A percentile compares a stretch with the other conserved stretches of the same genome.
Evolutionary conservation across 2,888 invertebrate species (phyloP).

Genomic region (Himalopsyche anomala): DNA sequence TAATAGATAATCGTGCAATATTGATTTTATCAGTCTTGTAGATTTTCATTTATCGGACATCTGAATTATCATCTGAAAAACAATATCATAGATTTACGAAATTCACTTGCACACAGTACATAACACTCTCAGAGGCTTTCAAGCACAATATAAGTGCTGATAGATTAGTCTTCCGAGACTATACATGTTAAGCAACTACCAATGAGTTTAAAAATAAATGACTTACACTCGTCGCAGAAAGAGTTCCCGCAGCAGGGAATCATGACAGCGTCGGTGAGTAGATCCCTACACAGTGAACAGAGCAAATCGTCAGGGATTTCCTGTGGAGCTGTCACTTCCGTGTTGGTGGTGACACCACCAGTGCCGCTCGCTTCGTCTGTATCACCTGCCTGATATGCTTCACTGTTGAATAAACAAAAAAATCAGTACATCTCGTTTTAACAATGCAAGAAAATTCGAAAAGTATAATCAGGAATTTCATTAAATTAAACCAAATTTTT

Average conservation of each 20-base stretch:
- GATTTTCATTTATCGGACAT: too few species aligned
- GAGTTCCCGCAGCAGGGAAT: slow-evolving; percentile 99
- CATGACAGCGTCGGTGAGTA: slow-evolving; percentile 96
- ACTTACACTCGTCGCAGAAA: slow-evolving; percentile 98
- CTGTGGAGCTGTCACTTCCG: slow-evolving; percentile 76
- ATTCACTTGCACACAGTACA: too few species aligned
- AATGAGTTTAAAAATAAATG: slow-evolving; percentile 69
- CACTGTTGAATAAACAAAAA: slow-evolving; percentile 73
- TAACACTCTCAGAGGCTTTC: too few species aligned
- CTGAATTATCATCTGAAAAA: too few species aligned
- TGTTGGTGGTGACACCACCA: slow-evolving; percentile 70
- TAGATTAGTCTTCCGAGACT: too few species aligned
- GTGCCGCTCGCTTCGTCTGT: slow-evolving; percentile 80
- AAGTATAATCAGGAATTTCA: too few species aligned
- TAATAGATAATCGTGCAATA: too few species aligned
- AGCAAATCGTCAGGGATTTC: slow-evolving; percentile 93
- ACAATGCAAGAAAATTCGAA: background rate
- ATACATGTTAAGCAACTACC: background rate
- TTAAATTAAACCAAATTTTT: too few species aligned
- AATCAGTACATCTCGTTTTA: background rate
- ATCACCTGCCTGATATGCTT: slow-evolving; percentile 85
- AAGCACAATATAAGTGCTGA: too few species aligned
- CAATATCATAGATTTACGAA: too few species aligned
- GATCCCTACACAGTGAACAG: slow-evolving; percentile 94
- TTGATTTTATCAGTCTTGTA: too few species aligned